Evolutionary conservation across 2,797 vertebrate species (phyloP), one percentile per base, ranked within the genome.

Genomic region (Trachurus trachurus): DNA sequence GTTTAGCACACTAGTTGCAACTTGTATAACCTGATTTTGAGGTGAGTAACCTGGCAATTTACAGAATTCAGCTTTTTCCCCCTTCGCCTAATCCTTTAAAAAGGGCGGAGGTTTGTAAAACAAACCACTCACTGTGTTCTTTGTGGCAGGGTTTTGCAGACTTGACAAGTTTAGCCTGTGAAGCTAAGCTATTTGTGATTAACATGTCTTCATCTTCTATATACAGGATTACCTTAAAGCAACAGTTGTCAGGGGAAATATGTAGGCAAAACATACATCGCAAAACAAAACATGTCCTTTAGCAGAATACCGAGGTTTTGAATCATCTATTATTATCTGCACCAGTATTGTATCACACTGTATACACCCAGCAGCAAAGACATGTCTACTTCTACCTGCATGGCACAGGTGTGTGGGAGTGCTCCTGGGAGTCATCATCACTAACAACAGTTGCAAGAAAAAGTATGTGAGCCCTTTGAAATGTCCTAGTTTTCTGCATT

Each of bases 221-320:
- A 75, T 74, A 22, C 4, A 1, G 88, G 92, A 92, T 94, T 94
- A 92, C 29, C 64, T 89, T 93, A 92, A 92, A 93, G 92, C 80
- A 95, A 94, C 94, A 95, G 69, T 72, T 88, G 94, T 93, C 93
- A 90, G 57, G 47, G 74, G 45, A 89, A 93, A 89, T 90, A 93
- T 91, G 88, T 66, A 34, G 73, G 45, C 71, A 89, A 86, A 88
- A 75, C 72, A 63, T 44, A 79, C 81, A 82, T 74, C 71, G 73
- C 88, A 78, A 86, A 88, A 71, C 79, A 80, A 74, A 89, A 83
- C 90, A 76, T 69, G 87, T 78, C 82, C 66, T 83, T 70, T 65
- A 56, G 83, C 66, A 70, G 78, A 76, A 86, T 82, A 67, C 67
- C 69, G 71, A 29, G 40, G 70, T 63, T 62, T 76, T 84, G 75